Base-by-base conservation (phyloP, 2,888 invertebrate genomes). In the Timema cristinae region DNA sequence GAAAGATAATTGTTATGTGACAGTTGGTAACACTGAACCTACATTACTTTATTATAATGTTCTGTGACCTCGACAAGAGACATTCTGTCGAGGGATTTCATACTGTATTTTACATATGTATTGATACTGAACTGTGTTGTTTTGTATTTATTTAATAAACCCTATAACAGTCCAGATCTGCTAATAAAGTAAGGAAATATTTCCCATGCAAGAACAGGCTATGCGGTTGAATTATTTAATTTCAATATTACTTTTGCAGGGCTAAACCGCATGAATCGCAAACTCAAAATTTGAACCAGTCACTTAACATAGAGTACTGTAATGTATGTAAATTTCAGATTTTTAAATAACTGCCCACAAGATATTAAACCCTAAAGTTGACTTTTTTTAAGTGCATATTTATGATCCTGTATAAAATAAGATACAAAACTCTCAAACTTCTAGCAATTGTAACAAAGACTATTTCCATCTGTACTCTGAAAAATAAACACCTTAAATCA, bases 241-340 rank as follows among this genome's bases (percentile, higher is more conserved):
- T 47, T 13, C n/a, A 47, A 15, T 13, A 63, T 32, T 47, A 32
- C 11, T 15, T 32, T 63, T 16, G 7, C n/a, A 63, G 48, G 47
- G 47, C 63, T 47, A 13, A 16, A 63, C 0, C 63, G 16, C 48
- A 2, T 6, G 7, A 63, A 61, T 1, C 47, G 4, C 10, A 47
- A 59, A 63, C 47, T 63, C 63, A 63, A 47, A 63, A 63, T 63
- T 63, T 63, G 32, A 63, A 63, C 63, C 5, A 63, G 47, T 63
- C 48, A 63, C 48, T 9, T 63, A 63, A 32, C 47, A 63, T 63
- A 9, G 63, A 47, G 32, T 47, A 63, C 47, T 63, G 16, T 5
- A 63, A 47, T 63, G 32, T 32, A 48, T 63, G 63, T 13, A 47
- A 59, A 63, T 63, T 63, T 63, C 63, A 63, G 63, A 63, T 63